Percentiles rank a stretch among this genome's conserved stretches.
These are phyloP conservation scores for Leptodirus hochenwartii DNA, from an alignment of 2,888 invertebrate species.

Conservation along the genomic window DNA sequence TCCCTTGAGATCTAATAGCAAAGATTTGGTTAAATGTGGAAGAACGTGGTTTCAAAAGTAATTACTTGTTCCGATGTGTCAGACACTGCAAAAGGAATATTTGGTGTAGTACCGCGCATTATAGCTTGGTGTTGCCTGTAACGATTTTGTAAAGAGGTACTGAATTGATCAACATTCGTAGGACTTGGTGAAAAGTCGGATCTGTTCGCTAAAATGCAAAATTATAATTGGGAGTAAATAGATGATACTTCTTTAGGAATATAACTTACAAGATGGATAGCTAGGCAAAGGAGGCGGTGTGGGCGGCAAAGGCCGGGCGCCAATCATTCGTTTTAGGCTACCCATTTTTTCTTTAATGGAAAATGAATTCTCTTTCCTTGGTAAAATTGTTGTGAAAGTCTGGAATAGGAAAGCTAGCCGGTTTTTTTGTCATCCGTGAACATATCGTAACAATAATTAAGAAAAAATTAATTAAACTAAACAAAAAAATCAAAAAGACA, in stretches of 20 bases:
- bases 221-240: neutral
- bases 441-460: slow-evolving; percentile 20
- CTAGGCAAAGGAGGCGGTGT: slow-evolving; percentile 24
- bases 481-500: no score
- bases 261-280: slow-evolving; percentile 16
- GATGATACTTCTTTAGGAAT: slow-evolving; percentile 4
- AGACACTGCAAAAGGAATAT: slow-evolving; percentile 22
- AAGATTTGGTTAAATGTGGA: no score
- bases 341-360: slow-evolving; percentile 31
- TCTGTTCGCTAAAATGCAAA: neutral
- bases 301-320: slow-evolving; percentile 35
- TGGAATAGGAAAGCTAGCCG: no score
- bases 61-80: slow-evolving; percentile 22
- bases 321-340: slow-evolving; percentile 28
- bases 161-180: slow-evolving; percentile 15
- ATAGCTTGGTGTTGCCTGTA: slow-evolving; percentile 38
- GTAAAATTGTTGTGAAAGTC: slow-evolving; percentile 15
- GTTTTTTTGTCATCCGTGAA: no score
- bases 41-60: neutral
- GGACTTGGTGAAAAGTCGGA: neutral
- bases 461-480: no score
- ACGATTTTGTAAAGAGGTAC: slow-evolving; percentile 32
- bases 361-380: slow-evolving; percentile 21
- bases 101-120: slow-evolving; percentile 28
- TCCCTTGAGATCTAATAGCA: no score